A percentile compares a stretch with the other conserved stretches of the same genome.
Conservation (phyloP, 64 coral and sea anemone genomes). For the Platygyra sinensis region DNA sequence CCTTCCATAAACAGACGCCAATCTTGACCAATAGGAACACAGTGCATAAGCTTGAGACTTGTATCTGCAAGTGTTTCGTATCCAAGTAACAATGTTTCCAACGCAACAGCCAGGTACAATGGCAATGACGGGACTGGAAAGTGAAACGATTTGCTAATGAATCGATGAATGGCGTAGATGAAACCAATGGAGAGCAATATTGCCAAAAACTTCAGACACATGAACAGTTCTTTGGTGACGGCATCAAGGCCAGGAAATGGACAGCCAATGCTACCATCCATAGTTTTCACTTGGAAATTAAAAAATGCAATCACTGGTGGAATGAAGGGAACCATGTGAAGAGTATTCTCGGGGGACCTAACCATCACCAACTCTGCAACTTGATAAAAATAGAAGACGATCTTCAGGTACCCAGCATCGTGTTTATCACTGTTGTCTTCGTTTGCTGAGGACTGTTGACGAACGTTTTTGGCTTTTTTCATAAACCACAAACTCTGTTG, state of each 20-base stretch:
- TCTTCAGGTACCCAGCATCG: constrained; percentile 38
- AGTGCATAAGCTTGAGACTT: constrained; percentile 61
- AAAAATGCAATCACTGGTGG: constrained; percentile 9
- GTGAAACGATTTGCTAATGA: neutral
- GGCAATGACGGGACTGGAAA: constrained; percentile 15
- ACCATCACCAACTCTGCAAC: constrained; percentile 55
- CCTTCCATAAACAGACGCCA: constrained; percentile 62
- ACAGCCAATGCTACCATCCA: constrained; percentile 34
- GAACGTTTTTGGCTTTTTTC: neutral
- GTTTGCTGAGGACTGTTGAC: no score
- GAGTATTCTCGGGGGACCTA: constrained; percentile 1
- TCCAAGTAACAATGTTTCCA: constrained; percentile 69
- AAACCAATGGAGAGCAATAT: constrained; percentile 23
- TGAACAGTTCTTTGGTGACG: constrained; percentile 56
- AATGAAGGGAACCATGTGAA: neutral
- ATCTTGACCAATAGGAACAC: constrained; percentile 7
- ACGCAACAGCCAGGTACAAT: constrained; percentile 43
- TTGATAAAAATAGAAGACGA: constrained; percentile 63
- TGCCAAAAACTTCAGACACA: constrained; percentile 41
- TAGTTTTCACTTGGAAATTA: constrained; percentile 44
- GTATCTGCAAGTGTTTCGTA: constrained; percentile 67
- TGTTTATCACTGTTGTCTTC: neutral
- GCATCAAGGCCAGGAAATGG: constrained; percentile 45
- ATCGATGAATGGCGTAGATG: constrained; percentile 19
- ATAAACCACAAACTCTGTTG: constrained; percentile 31